Evolutionary conservation across 2,888 invertebrate genomes (phyloP).

Genomic region (Diaphora mendica): DNA sequence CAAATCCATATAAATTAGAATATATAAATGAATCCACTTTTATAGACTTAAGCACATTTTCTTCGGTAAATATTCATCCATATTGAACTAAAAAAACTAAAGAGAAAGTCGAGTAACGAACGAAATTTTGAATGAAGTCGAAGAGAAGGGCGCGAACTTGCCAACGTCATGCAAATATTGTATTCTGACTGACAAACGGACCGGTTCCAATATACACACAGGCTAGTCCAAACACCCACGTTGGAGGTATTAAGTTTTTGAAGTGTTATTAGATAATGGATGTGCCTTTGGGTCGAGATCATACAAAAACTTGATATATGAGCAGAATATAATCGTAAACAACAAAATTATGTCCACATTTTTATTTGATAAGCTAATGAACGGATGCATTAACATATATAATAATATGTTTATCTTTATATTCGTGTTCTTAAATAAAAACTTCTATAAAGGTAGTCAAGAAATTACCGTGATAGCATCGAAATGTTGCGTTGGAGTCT

Average conservation of each 20-base stretch:
- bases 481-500: conserved; percentile 23
- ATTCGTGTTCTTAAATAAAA: not conserved
- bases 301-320: conserved; percentile 13
- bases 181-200: conserved; percentile 65
- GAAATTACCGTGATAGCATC: conserved; percentile 11
- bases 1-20: not conserved
- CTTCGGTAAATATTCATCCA: not conserved
- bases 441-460: not conserved
- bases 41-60: not conserved
- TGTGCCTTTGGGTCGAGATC: conserved; percentile 27
- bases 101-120: conserved; percentile 51
- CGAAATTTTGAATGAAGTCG: conserved; percentile 67
- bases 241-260: conserved; percentile 51
- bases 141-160: conserved; percentile 60
- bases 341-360: conserved; percentile 20
- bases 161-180: conserved; percentile 75
- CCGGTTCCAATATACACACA: conserved; percentile 73
- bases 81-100: conserved; percentile 17
- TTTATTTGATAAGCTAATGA: conserved; percentile 13
- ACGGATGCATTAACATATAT: not conserved
- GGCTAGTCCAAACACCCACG: conserved; percentile 61
- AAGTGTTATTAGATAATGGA: conserved; percentile 49
- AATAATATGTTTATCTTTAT: not conserved
- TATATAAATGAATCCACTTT: not conserved
- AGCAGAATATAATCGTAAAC: not conserved